Base-by-base conservation (phyloP, 2,113 vertebrate species). In the Alethe castanea region DNA sequence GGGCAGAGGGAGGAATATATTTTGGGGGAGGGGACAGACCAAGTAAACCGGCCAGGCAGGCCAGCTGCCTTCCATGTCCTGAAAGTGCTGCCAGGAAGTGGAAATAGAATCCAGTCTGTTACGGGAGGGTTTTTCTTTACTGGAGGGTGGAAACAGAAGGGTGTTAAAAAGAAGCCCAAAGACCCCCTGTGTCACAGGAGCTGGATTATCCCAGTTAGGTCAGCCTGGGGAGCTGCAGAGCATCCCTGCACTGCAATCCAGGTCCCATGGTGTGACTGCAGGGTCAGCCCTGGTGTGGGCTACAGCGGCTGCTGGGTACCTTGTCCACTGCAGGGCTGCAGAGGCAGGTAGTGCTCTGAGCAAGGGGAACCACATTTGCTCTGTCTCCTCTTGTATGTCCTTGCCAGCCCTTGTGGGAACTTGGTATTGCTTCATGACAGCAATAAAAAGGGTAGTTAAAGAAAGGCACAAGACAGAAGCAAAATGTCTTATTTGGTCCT, bases 261-360 rank as follows among this genome's bases (percentile, higher is more conserved):
- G 29, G 7, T 26, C 54, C 64, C 53, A 48, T 56, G 35, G 9
- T 48, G 42, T 6, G 2, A 9, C 15, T 69, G 40, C 42, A 17
- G 45, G 45, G 18, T 29, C 66, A 7, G 44, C 23, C 82, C 25
- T 19, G 9, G 2, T 7, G 28, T 14, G 45, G 26, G 25, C 59
- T 36, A 19, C 26, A 77, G 67, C 54, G 86, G 64, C 67, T 86
- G 29, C 81, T 77, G 26, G 13, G 19, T 52, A 13, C 59, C 48
- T 40, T 40, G 60, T 17, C 31, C 61, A 19, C 54, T 69, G 33
- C 65, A 74, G 77, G 36, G 72, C 79, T n/a, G 48, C 48, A 60
- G 28, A 59, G 42, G 33, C 0, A 0, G 6, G 19, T 3, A 35
- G 1, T 7, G 4, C 25, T 26, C 45, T 0, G 4, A 81, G 35